Evolutionary conservation across 2,797 vertebrate genomes (phyloP).

Genomic region (Varecia variegata): DNA sequence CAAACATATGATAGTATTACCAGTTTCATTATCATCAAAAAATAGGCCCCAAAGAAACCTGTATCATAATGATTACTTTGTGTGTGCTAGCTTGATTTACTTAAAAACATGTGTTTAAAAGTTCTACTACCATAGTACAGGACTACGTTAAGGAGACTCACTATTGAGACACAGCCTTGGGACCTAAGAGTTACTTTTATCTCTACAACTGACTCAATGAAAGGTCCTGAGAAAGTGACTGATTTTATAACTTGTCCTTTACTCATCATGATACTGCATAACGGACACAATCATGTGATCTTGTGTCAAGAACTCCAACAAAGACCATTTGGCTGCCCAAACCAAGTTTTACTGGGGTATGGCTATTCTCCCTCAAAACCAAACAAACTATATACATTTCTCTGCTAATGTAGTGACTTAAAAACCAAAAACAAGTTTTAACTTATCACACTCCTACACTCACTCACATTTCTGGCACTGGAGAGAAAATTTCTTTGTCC

Average conservation of each 20-base stretch:
- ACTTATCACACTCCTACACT: neutral
- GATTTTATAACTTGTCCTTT: neutral
- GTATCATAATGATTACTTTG: conserved; percentile 6
- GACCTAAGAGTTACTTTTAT: neutral
- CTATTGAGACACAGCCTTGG: neutral
- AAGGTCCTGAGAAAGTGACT: neutral
- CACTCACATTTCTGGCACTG: neutral
- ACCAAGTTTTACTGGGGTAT: neutral
- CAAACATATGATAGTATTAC: conserved; percentile 5
- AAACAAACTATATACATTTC: neutral
- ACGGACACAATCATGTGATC: neutral
- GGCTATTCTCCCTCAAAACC: neutral
- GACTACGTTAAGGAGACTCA: neutral
- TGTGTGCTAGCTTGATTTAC: neutral
- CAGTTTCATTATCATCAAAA: conserved; percentile 7
- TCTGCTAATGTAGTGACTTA: neutral
- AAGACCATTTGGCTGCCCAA: neutral
- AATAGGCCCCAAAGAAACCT: neutral
- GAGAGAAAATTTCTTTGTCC: neutral
- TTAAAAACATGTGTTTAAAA: neutral
- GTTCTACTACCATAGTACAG: neutral
- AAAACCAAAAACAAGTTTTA: neutral
- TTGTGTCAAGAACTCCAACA: neutral
- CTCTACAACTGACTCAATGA: neutral
- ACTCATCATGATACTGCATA: neutral